A percentile compares a stretch with the other conserved stretches of the same genome.
Evolutionary conservation across 1,140 invertebrate genomes (phyloP).

Genomic region (Choristoneura fumiferana): DNA sequence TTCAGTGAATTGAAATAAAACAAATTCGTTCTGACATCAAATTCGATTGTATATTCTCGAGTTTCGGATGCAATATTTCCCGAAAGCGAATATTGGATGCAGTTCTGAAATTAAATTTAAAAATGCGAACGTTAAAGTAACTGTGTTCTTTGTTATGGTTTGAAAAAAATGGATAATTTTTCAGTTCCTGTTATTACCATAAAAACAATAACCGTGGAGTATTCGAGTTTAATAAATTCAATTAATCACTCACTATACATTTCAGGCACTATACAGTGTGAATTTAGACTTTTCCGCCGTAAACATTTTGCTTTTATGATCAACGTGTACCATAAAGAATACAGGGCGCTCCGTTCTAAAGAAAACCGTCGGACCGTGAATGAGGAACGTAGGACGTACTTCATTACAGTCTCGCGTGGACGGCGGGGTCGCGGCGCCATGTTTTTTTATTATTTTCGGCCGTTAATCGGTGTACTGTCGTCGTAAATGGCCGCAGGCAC

Average conservation of each 20-base stretch:
- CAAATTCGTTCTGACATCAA: slow-evolving; percentile 12
- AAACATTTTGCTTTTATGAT: slow-evolving; percentile 34
- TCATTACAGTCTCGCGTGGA: slow-evolving; percentile 47
- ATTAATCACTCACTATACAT: neutral
- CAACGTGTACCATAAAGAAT: slow-evolving; percentile 35
- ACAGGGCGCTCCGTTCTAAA: slow-evolving; percentile 37
- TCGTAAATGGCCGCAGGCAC: too few species aligned
- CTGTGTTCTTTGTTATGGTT: neutral
- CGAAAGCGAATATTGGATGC: slow-evolving; percentile 14
- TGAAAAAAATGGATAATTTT: too few species aligned
- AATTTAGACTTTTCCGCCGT: too few species aligned
- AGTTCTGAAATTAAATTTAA: slow-evolving; percentile 11
- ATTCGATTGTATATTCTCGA: slow-evolving; percentile 15
- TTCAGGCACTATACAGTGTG: too few species aligned
- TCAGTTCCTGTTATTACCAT: too few species aligned
- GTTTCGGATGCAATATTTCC: slow-evolving; percentile 16
- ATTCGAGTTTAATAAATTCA: too few species aligned
- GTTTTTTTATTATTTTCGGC: slow-evolving; percentile 24
- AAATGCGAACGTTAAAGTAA: neutral
- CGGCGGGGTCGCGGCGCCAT: neutral
- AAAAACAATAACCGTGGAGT: too few species aligned
- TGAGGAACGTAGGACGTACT: slow-evolving; percentile 42
- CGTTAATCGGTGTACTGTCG: slow-evolving; percentile 32
- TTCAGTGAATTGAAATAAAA: slow-evolving; percentile 14
- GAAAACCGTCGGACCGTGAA: slow-evolving; percentile 46